Evolutionary conservation across 2,797 vertebrate genomes (phyloP).

Genomic region (Salarias fasciatus): DNA sequence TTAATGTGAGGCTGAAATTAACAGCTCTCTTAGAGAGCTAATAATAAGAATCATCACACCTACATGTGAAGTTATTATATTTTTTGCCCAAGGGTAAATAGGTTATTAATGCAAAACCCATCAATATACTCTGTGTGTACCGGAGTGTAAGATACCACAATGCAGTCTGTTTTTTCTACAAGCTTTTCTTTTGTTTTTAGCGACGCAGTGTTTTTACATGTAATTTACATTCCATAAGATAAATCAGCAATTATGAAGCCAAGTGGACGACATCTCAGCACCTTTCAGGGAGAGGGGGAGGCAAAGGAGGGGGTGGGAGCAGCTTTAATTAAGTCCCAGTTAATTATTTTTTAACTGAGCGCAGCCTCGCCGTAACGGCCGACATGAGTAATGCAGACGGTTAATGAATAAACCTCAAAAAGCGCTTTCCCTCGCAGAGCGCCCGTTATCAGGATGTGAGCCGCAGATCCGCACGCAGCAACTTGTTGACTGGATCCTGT

Average conservation of each 20-base stretch:
- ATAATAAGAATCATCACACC: constrained; percentile 46
- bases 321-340: constrained; percentile 57
- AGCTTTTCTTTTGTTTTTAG: constrained; percentile 16
- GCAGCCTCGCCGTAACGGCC: constrained; percentile 52
- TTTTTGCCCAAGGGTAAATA: constrained; percentile 34
- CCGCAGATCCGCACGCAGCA: constrained; percentile 27
- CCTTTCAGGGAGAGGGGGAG: constrained; percentile 36
- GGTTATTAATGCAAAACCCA: constrained; percentile 28
- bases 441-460: constrained; percentile 35
- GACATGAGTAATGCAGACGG: constrained; percentile 50
- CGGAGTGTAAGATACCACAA: constrained; percentile 1
- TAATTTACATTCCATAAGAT: constrained; percentile 33
- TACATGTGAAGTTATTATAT: constrained; percentile 38
- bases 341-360: constrained; percentile 46
- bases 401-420: constrained; percentile 53
- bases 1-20: constrained; percentile 49
- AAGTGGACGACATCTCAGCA: constrained; percentile 36
- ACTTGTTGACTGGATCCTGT: constrained; percentile 44
- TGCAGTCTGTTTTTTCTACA: neutral
- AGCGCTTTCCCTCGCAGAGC: constrained; percentile 44
- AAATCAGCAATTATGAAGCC: constrained; percentile 35
- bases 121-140: constrained; percentile 20
- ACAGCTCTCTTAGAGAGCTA: constrained; percentile 36
- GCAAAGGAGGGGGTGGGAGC: constrained; percentile 15
- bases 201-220: constrained; percentile 5